phyloP scores from a whole-genome alignment of 2,888 invertebrate species.

The Autographa pulchrina region DNA sequence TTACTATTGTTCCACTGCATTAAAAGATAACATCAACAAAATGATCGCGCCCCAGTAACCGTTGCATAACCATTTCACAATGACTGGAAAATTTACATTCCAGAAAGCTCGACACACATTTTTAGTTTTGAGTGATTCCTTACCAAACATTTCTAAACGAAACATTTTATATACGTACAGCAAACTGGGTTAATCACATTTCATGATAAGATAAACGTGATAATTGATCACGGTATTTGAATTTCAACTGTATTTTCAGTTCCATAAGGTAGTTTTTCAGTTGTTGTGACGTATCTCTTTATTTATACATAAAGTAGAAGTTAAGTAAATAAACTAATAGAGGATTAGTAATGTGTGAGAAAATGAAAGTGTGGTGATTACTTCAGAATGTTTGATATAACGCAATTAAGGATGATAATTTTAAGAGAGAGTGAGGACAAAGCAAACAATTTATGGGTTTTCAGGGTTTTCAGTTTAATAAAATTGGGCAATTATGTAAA shows the following conservation, averaged over 20 bases:
- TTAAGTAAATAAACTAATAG: conserved; percentile 54
- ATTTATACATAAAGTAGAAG: conserved; percentile 40
- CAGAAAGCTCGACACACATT: conserved; percentile 61
- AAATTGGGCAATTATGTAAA: no score
- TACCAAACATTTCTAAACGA: conserved; percentile 75
- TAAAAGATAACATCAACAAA: neutral
- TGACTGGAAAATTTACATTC: conserved; percentile 45
- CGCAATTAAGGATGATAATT: neutral
- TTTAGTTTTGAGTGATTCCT: conserved; percentile 72
- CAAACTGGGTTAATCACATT: conserved; percentile 80
- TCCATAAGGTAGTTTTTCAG: conserved; percentile 24
- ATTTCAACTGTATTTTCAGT: conserved; percentile 28
- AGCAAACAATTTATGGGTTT: neutral
- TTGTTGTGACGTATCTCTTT: conserved; percentile 5
- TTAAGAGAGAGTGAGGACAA: neutral
- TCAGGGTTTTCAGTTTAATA: no score
- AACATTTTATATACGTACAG: conserved; percentile 70
- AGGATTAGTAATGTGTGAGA: conserved; percentile 51
- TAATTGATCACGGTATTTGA: conserved; percentile 46
- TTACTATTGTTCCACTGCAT: conserved; percentile 16
- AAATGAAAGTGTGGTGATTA: conserved; percentile 47
- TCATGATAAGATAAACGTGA: conserved; percentile 75
- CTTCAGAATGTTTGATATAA: conserved; percentile 17
- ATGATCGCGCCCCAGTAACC: neutral
- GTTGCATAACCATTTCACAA: conserved; percentile 48